phyloP scores from a whole-genome alignment of 2,797 vertebrate genomes.

The Coccyzus lansbergi region DNA sequence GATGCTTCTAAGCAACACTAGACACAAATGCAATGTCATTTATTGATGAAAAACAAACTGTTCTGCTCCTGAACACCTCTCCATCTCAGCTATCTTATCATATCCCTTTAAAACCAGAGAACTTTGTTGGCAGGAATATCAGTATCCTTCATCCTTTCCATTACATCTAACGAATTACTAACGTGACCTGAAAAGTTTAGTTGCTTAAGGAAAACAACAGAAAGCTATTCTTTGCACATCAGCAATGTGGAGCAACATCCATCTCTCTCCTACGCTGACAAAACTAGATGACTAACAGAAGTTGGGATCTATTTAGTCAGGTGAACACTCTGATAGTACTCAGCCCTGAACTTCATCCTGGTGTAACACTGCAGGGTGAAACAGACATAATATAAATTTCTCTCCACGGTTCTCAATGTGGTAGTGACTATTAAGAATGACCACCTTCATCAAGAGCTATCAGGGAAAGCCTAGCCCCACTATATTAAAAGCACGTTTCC shows the following conservation, averaged over 20 bases:
- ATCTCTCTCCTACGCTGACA: background rate
- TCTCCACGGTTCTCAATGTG: background rate
- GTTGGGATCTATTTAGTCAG: background rate
- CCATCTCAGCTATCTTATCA: background rate
- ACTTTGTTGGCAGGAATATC: background rate
- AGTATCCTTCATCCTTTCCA: background rate
- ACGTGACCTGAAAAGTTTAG: background rate
- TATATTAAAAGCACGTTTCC: accelerated
- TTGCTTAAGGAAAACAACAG: background rate
- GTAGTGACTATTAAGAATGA: background rate
- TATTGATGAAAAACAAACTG: background rate
- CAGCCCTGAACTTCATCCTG: background rate
- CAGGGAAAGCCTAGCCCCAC: background rate
- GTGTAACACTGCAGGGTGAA: background rate
- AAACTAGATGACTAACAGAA: background rate
- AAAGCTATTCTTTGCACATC: background rate
- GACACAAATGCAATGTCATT: background rate
- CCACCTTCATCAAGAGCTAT: background rate
- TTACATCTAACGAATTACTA: background rate
- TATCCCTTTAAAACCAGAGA: background rate
- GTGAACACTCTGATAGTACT: background rate
- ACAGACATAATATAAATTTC: background rate
- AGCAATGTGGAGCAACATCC: background rate
- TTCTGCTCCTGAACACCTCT: background rate
- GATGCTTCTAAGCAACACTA: background rate